phyloP scores from a whole-genome alignment of 2,888 invertebrate species.

The Thymelicus acteon region DNA sequence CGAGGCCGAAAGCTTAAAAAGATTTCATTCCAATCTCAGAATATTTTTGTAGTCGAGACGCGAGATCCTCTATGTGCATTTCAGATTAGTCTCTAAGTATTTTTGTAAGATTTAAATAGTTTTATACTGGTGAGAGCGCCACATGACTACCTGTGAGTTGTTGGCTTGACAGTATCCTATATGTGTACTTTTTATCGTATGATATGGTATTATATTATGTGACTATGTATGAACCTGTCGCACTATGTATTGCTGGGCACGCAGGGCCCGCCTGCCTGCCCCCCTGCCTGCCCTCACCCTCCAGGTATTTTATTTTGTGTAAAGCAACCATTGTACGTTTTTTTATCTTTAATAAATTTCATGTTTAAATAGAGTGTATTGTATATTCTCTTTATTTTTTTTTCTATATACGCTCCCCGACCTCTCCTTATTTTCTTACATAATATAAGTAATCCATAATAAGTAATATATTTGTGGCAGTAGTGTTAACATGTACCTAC shows the following conservation, averaged over 20 bases:
- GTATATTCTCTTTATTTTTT: constrained; percentile 82
- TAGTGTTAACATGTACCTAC: constrained; percentile 72
- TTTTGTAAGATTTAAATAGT: constrained; percentile 84
- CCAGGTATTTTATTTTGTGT: constrained; percentile 84
- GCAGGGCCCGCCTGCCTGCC: constrained; percentile 58
- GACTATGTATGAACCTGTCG: constrained; percentile 81
- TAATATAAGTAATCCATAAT: constrained; percentile 66
- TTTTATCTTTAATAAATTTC: constrained; percentile 84
- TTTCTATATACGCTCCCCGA: constrained; percentile 74
- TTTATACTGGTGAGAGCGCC: constrained; percentile 81
- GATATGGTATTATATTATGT: constrained; percentile 82
- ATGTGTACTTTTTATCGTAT: constrained; percentile 80
- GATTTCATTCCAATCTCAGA: constrained; percentile 84
- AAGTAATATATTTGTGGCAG: constrained; percentile 78
- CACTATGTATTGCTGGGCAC: constrained; percentile 68
- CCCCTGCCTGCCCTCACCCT: constrained; percentile 65
- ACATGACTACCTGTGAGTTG: constrained; percentile 82
- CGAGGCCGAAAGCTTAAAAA: constrained; percentile 77
- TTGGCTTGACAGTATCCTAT: constrained; percentile 82
- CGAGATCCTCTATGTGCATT: constrained; percentile 83
- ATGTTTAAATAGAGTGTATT: constrained; percentile 84
- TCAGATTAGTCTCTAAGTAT: constrained; percentile 84
- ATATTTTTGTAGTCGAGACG: constrained; percentile 84
- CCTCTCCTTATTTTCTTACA: constrained; percentile 77
- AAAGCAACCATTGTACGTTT: constrained; percentile 83